Evolutionary conservation across 1,140 invertebrate genomes (phyloP).

Genomic region (Lysiphlebus fabarum): DNA sequence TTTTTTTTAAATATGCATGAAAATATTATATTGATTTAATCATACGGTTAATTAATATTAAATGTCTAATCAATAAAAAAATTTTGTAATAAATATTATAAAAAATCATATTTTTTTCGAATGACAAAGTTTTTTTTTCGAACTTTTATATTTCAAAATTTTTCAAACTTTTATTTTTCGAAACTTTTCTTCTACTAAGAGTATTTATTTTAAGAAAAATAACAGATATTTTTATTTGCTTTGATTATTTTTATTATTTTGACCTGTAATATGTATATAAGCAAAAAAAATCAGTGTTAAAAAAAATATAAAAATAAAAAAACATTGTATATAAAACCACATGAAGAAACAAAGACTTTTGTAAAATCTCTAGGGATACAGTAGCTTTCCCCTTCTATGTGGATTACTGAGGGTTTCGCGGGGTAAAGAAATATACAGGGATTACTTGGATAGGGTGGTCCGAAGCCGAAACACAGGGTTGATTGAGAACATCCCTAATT

Average conservation of each 20-base stretch:
- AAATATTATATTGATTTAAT: too few species aligned
- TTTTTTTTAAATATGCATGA: too few species aligned
- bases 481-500: slow-evolving; percentile 57
- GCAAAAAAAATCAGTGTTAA: neutral
- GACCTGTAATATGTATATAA: neutral
- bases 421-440: slow-evolving; percentile 29
- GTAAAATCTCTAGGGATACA: slow-evolving; percentile 7
- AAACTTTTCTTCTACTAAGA: neutral
- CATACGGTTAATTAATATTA: slow-evolving; percentile 3
- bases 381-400: slow-evolving; percentile 6
- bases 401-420: slow-evolving; percentile 23
- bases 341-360: slow-evolving; percentile 20
- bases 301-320: slow-evolving; percentile 14
- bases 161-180: too few species aligned
- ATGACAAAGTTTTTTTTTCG: neutral
- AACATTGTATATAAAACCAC: slow-evolving; percentile 18
- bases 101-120: neutral
- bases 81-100: neutral
- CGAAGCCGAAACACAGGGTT: slow-evolving; percentile 43
- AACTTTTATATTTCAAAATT: too few species aligned
- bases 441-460: slow-evolving; percentile 41
- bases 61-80: neutral
- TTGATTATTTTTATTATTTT: too few species aligned
- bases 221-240: neutral
- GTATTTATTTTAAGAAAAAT: neutral